A percentile compares a stretch with the other conserved stretches of the same genome.
phyloP scores from a whole-genome alignment of 2,888 invertebrate species.

The Celastrina argiolus region DNA sequence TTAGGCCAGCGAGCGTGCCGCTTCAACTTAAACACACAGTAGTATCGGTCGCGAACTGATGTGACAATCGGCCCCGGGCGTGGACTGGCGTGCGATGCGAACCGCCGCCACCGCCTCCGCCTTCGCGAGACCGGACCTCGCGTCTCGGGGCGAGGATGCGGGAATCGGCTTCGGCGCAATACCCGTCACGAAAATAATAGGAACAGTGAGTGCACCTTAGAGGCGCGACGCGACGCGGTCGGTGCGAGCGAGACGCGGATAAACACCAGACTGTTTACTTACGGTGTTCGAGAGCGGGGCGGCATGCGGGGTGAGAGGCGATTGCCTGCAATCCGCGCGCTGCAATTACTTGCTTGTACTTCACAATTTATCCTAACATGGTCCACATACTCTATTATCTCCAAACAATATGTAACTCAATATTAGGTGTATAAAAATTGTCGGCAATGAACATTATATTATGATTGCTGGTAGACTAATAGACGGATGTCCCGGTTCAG shows the following conservation, averaged over 20 bases:
- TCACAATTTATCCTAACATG: slow-evolving; percentile 60
- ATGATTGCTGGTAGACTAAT: background rate
- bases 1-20: slow-evolving; percentile 42
- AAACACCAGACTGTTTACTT: slow-evolving; percentile 79
- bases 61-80: slow-evolving; percentile 72
- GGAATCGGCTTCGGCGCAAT: slow-evolving; percentile 78
- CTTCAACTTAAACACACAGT: slow-evolving; percentile 47
- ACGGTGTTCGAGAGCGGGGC: slow-evolving; percentile 72
- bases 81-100: slow-evolving; percentile 68
- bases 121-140: slow-evolving; percentile 76
- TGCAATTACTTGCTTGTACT: slow-evolving; percentile 72
- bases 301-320: slow-evolving; percentile 60
- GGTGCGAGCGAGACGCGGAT: slow-evolving; percentile 78
- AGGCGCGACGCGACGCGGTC: slow-evolving; percentile 76
- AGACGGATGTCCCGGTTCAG: background rate
- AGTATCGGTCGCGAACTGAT: slow-evolving; percentile 62
- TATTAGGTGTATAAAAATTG: background rate
- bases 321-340: slow-evolving; percentile 75
- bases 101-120: slow-evolving; percentile 71
- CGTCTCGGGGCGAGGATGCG: slow-evolving; percentile 77
- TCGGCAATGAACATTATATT: background rate
- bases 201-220: slow-evolving; percentile 77
- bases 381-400: slow-evolving; percentile 35
- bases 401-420: slow-evolving; percentile 31
- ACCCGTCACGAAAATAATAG: slow-evolving; percentile 79